A percentile compares a stretch with the other conserved stretches of the same genome.
Evolutionary conservation across 2,113 vertebrate genomes (phyloP).

Genomic region (Grammomys surdaster): DNA sequence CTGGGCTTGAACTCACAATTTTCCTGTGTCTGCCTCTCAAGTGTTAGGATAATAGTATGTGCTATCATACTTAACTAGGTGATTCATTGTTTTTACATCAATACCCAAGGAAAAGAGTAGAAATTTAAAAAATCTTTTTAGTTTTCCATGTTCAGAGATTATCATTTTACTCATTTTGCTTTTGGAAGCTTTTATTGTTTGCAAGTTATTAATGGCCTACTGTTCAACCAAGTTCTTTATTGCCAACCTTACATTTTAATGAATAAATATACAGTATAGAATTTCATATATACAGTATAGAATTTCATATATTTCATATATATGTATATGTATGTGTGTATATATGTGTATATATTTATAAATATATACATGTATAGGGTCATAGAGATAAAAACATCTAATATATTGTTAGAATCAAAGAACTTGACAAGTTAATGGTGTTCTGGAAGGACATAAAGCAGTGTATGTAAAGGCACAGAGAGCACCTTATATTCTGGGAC

Average conservation of each 20-base stretch:
- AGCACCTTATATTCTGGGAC: background rate
- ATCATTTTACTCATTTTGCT: background rate
- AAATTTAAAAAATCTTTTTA: background rate
- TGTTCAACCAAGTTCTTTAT: background rate
- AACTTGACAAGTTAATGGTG: background rate
- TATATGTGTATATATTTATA: too few species aligned
- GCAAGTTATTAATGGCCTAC: conserved; percentile 3
- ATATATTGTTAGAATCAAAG: background rate
- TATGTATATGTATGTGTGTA: too few species aligned
- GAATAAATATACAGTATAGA: background rate
- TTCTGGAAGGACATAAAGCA: background rate
- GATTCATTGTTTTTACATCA: background rate
- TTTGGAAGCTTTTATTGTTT: conserved; percentile 19
- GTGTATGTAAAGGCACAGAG: background rate
- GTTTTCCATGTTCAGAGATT: background rate
- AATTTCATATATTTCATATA: too few species aligned
- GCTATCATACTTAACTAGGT: background rate
- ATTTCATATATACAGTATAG: too few species aligned
- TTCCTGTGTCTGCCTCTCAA: background rate
- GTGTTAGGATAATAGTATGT: background rate
- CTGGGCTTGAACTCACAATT: background rate
- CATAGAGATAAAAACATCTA: background rate
- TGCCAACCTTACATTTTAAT: background rate
- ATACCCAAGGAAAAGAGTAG: background rate
- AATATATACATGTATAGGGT: background rate